Evolutionary conservation across 2,113 vertebrate genomes (phyloP), one percentile per base, ranked within the genome.

Genomic region (Synchiropus splendidus): DNA sequence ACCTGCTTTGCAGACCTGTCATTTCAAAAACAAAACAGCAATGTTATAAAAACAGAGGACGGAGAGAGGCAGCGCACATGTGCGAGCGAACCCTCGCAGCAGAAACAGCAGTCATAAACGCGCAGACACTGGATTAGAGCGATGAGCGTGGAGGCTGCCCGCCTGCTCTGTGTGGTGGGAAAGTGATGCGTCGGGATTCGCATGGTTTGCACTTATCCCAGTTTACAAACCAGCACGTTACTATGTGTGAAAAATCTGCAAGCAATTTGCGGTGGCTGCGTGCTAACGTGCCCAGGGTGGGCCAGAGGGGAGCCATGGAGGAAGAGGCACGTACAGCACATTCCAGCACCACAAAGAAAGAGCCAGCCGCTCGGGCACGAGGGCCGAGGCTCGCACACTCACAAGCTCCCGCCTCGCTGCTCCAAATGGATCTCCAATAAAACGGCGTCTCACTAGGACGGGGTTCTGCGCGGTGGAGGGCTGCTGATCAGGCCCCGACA

Each of bases 161-260:
- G 18, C 31, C 13, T 18, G 32, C 33, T 32, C 38, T 18, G 21
- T 40, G 45, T 11, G 46, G 41, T 21, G 27, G 53, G 60, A 43
- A 16, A 64, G 51, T 37, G 72, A 67, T 52, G 66, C 39, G 31
- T 61, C 54, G 52, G 61, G 49, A 72, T 72, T 62, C 8, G 49
- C 49, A 31, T 67, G 57, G 64, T 73, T 77, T 72, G 76, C 69
- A 83, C 76, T 83, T 78, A 80, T 73, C 76, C 31, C 48, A 75
- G 75, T 85, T 83, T 79, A 79, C 79, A 83, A 82, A 83, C 43
- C 78, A 44, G 73, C 76, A 62, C 58, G 60, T 85, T 85, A 84
- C 83, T 83, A 85, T 65, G 82, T 86, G 85, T 82, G 82, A 86
- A 84, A 83, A 83, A 80, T 84, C 81, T 87, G 85, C 69, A 79